A percentile compares a stretch with the other conserved stretches of the same genome.
Evolutionary conservation across 2,888 invertebrate genomes (phyloP).

Genomic region (Noctuana brunneofusca): DNA sequence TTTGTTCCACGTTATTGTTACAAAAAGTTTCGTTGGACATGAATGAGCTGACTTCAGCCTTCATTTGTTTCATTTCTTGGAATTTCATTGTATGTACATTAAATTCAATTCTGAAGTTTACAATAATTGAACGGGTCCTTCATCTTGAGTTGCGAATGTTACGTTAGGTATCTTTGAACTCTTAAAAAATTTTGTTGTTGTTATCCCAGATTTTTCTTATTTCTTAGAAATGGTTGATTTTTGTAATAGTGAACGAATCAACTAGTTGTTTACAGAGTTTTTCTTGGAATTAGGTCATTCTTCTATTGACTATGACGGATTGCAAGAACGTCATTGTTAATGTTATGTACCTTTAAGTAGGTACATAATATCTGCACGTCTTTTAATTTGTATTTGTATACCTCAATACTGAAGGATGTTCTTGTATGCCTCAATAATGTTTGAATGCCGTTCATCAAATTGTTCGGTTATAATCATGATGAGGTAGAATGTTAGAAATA

Average conservation of each 20-base stretch:
- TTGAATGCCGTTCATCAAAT: neutral
- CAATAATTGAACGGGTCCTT: neutral
- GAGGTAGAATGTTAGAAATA: neutral
- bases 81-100: neutral
- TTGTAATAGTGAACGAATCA: neutral
- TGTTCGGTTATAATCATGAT: neutral
- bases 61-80: constrained; percentile 13
- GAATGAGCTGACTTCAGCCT: constrained; percentile 8
- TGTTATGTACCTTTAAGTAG: too few relatives aligned
- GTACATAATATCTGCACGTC: neutral
- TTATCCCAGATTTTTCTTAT: neutral
- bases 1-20: constrained; percentile 16
- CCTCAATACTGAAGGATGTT: neutral
- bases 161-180: neutral
- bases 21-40: constrained; percentile 14
- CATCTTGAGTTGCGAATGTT: too few relatives aligned
- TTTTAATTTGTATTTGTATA: neutral
- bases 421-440: too few relatives aligned
- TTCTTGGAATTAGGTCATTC: neutral
- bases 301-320: neutral
- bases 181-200: neutral
- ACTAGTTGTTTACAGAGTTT: neutral
- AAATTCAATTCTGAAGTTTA: neutral
- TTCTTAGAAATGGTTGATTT: neutral
- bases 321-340: too few relatives aligned